Evolutionary conservation across 64 coral and sea anemone species (phyloP).

Genomic region (Montipora cactus): DNA sequence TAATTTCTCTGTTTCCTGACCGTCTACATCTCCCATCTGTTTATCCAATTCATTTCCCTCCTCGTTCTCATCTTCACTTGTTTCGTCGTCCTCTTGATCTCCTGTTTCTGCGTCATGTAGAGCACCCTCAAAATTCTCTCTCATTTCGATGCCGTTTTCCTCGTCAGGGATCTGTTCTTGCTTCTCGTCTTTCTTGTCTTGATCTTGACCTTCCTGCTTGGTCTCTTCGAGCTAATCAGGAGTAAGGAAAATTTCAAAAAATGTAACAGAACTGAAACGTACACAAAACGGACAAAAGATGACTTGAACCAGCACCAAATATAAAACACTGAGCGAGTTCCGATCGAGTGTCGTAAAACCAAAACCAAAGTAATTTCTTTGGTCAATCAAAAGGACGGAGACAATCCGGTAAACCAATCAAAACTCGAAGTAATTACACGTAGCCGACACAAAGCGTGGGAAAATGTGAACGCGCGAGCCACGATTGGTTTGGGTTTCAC

Average conservation of each 20-base stretch:
- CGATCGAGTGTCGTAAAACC: too few relatives aligned
- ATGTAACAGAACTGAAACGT: not conserved
- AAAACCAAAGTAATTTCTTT: too few relatives aligned
- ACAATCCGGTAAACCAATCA: too few relatives aligned
- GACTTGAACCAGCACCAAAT: not conserved
- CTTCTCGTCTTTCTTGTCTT: conserved; percentile 70
- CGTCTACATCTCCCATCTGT: conserved; percentile 93
- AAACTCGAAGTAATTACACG: too few relatives aligned
- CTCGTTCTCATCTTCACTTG: conserved; percentile 71
- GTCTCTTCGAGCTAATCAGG: conserved; percentile 80
- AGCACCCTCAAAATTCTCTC: conserved; percentile 92
- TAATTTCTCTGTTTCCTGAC: conserved; percentile 74
- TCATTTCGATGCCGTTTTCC: conserved; percentile 97
- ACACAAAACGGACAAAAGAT: not conserved
- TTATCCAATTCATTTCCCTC: conserved; percentile 86
- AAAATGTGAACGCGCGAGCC: too few relatives aligned
- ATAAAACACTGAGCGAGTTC: too few relatives aligned
- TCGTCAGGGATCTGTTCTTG: conserved; percentile 93
- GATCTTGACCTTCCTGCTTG: conserved; percentile 78
- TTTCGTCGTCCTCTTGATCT: conserved; percentile 53
- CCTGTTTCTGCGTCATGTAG: conserved; percentile 83
- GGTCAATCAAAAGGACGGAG: too few relatives aligned
- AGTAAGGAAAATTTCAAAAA: not conserved
- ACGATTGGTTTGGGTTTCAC: too few relatives aligned
- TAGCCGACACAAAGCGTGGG: too few relatives aligned